Conservation (phyloP, 2,888 invertebrate species). For the Adineta ricciae region DNA sequence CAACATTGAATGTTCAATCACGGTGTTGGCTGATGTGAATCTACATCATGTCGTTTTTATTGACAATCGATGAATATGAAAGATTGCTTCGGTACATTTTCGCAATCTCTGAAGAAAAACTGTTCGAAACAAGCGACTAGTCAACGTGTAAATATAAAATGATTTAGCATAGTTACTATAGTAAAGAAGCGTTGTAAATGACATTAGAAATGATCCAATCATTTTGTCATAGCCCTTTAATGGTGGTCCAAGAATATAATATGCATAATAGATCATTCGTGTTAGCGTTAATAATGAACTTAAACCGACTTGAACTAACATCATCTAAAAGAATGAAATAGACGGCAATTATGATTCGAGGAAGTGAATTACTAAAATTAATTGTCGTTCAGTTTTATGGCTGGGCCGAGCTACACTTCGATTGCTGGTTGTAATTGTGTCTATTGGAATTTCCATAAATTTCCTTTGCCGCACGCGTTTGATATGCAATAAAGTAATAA, state of each 20-base stretch:
- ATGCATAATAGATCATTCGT: background rate
- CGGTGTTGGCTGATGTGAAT: too few relatives aligned
- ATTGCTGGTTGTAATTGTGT: background rate
- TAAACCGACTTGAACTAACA: background rate
- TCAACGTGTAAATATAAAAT: background rate
- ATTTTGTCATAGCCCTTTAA: background rate
- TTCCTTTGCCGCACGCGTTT: background rate
- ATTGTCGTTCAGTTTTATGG: background rate
- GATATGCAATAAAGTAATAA: background rate
- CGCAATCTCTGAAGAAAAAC: background rate
- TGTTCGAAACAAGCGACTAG: background rate
- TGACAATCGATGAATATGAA: background rate
- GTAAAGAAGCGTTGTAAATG: background rate
- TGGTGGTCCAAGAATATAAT: background rate
- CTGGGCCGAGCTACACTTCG: background rate
- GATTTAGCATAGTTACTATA: background rate
- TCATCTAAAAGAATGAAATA: background rate
- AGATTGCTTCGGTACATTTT: background rate
- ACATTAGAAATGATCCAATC: background rate
- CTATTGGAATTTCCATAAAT: background rate
- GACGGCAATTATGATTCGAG: background rate
- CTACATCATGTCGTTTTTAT: background rate
- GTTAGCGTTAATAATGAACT: background rate
- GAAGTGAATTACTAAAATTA: background rate
- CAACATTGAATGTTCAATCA: too few relatives aligned